Conservation (phyloP, 1,140 invertebrate species). For the Paralvinella palmiformis region DNA sequence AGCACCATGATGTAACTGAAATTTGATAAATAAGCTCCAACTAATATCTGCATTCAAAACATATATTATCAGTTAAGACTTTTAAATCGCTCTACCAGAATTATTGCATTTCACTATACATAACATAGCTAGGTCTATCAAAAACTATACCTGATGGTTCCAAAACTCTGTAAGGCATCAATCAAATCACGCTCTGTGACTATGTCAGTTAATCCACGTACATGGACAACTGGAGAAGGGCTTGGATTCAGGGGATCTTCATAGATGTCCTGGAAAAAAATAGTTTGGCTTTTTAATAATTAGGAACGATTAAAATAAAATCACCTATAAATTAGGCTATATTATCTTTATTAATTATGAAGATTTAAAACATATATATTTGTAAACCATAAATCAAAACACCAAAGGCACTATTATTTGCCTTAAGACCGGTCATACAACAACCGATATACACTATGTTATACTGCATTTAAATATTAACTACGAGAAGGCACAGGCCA, state of each 20-base stretch:
- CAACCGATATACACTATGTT: slow-evolving; percentile 50
- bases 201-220: slow-evolving; percentile 40
- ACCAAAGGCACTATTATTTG: slow-evolving; percentile 8
- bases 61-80: background rate
- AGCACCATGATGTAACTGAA: slow-evolving; percentile 51
- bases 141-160: slow-evolving; percentile 35
- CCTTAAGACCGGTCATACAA: slow-evolving; percentile 31
- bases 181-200: slow-evolving; percentile 43
- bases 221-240: slow-evolving; percentile 46
- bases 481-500: too few relatives aligned
- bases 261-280: slow-evolving; percentile 27
- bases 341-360: background rate
- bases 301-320: background rate
- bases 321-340: background rate
- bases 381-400: background rate
- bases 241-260: slow-evolving; percentile 42
- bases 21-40: background rate
- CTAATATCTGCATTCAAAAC: background rate
- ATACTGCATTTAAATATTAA: background rate
- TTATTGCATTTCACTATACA: background rate
- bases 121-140: background rate
- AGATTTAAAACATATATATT: background rate
- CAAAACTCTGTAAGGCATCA: slow-evolving; percentile 45
- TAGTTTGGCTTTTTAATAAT: background rate
- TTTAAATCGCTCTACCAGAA: background rate